Evolutionary conservation across 2,888 invertebrate species (phyloP), one percentile per base, ranked within the genome.

Genomic region (Calephelis perditalis): DNA sequence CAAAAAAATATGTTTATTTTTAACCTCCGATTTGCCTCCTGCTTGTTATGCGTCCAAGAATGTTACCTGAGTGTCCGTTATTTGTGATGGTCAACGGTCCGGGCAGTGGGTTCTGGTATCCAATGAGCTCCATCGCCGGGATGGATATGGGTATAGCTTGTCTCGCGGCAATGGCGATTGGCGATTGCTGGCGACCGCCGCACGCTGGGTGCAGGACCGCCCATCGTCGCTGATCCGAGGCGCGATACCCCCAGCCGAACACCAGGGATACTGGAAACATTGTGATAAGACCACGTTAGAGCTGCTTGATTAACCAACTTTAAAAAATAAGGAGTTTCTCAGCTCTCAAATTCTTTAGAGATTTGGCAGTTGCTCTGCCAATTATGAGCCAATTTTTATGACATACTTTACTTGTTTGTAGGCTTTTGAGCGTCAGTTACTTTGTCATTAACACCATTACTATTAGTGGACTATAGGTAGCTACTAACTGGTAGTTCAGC

Each of bases 91-190:
- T 91, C 40, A 95, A 79, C 5, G 94, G 94, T 57, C 92, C 91
- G 6, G 93, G 92, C 57, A 95, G 79, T 10, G 92, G 91, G 79
- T 95, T 93, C 74, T 94, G 94, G 81, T 94, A 95, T 11, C 94
- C 94, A 68, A 94, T 92, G 82, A 94, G 92, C 77, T 95, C 95
- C 74, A 95, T 89, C 7, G 95, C 94, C 0, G 95, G 95, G 73
- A 95, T 92, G 7, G 93, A 92, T 52, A 94, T 84, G 49, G 93
- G 91, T 58, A 94, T 91, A 3, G 94, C 92, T 77, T 92, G 88
- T 7, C 90, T 82, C 0, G 93, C 92, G 26, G 93, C 91, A 66
- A 95, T 91, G 64, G 93, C 92, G 65, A 94, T 93, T 61, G 92
- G 95, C 0, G 95, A 95, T 73, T 95, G 95, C 67, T 91, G 90